phyloP scores from a whole-genome alignment of 2,797 vertebrate species.

The Parauchenoglanis ngamensis region DNA sequence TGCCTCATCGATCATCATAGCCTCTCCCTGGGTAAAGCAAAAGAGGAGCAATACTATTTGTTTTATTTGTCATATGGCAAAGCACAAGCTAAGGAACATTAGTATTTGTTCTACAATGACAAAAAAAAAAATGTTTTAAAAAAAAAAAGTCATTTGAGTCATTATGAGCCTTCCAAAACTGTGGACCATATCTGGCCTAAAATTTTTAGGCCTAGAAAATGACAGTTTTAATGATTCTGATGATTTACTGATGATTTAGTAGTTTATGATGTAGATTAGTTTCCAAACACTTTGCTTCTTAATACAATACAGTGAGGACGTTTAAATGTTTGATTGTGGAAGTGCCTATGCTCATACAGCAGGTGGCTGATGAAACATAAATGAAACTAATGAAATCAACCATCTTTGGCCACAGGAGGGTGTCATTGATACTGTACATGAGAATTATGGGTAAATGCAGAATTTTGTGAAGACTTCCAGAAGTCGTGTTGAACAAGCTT shows the following conservation, averaged over 20 bases:
- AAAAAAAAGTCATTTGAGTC: not conserved
- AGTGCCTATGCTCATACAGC: not conserved
- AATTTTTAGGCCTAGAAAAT: not conserved
- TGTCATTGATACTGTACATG: not conserved
- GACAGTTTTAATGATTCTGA: not conserved
- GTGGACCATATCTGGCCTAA: not conserved
- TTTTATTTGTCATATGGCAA: not conserved
- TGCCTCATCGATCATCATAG: not conserved
- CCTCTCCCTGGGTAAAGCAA: not conserved
- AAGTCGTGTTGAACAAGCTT: not conserved
- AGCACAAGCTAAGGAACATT: not conserved
- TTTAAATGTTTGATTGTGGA: not conserved
- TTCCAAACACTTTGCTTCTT: not conserved
- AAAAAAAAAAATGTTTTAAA: not conserved
- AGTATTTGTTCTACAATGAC: not conserved
- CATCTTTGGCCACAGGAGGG: not conserved
- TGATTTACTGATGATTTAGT: not conserved
- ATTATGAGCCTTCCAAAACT: not conserved
- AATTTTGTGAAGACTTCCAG: not conserved
- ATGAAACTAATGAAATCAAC: not conserved
- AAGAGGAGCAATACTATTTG: not conserved
- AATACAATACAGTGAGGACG: not conserved
- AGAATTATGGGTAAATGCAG: not conserved
- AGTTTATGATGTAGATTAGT: not conserved
- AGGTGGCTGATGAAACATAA: not conserved